These are phyloP conservation scores for Euphydryas editha DNA, from an alignment of 2,888 invertebrate genomes.

Conservation along the genomic window DNA sequence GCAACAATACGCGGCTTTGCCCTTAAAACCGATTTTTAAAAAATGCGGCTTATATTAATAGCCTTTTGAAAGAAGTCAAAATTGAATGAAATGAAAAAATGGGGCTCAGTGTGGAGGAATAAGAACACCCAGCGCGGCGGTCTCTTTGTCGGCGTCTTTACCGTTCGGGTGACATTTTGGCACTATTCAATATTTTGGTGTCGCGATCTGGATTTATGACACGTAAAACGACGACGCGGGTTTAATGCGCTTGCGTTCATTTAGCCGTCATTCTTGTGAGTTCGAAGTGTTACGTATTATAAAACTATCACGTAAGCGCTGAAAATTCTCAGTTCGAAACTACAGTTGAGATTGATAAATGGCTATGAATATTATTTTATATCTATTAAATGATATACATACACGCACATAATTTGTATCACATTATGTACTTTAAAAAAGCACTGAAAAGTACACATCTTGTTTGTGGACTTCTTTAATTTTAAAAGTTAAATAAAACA, in stretches of 20 bases:
- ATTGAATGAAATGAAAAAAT: slow-evolving; percentile 83
- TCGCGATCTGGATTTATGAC: slow-evolving; percentile 80
- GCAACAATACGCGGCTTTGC: slow-evolving; percentile 77
- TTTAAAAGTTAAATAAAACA: too few relatives aligned
- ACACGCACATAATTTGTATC: too few relatives aligned
- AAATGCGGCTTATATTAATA: slow-evolving; percentile 83
- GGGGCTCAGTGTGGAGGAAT: slow-evolving; percentile 73
- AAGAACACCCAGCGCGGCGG: slow-evolving; percentile 82
- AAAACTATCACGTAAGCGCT: neutral
- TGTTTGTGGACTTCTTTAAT: too few relatives aligned
- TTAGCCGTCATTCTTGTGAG: slow-evolving; percentile 34
- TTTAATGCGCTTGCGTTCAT: slow-evolving; percentile 50
- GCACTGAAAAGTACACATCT: too few relatives aligned
- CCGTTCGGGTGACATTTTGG: slow-evolving; percentile 81
- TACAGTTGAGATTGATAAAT: neutral
- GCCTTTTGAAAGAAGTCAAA: slow-evolving; percentile 83
- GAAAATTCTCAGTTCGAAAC: neutral
- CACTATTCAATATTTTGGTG: slow-evolving; percentile 83
- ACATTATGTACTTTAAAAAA: too few relatives aligned
- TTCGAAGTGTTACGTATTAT: slow-evolving; percentile 3
- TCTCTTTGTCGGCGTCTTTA: slow-evolving; percentile 78
- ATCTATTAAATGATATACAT: too few relatives aligned
- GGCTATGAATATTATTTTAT: too few relatives aligned
- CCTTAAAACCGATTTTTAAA: slow-evolving; percentile 78
- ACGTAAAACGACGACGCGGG: slow-evolving; percentile 68